Evolutionary conservation across 2,113 vertebrate genomes (phyloP), one percentile per base, ranked within the genome.

Genomic region (Malurus alboscapulatus): DNA sequence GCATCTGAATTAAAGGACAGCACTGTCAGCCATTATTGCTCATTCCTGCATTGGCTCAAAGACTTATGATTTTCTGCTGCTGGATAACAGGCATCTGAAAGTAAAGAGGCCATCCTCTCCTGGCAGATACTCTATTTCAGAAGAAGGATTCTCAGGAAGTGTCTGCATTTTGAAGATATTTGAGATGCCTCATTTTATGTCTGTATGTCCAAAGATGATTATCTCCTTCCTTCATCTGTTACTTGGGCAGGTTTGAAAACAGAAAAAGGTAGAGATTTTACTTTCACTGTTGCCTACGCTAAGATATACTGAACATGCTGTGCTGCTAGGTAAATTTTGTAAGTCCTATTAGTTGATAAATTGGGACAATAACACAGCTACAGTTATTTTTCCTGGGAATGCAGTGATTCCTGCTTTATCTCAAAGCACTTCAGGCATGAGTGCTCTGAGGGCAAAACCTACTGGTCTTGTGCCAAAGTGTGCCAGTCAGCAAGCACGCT

Each of bases 401-500:
- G 25, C 74, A 55, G 55, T 14, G 51, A 59, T 90, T 77, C 44
- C 55, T 63, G n/a, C 45, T 76, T 9, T 51, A 14, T 74, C 55
- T 77, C 68, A 74, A 45, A 78, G 51, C 59, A 59, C 30, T 59
- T 92, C 29, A 62, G 92, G 38, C 42, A 30, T 20, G 8, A 5
- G 29, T 42, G 34, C 42, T 95, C 45, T 2, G 30, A 87, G 50
- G 58, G n/a, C 57, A 67, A 71, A 86, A 74, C 11, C 14, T 55
- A 19, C 73, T 51, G 36, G 34, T 71, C 51, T 80, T 34, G 36
- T 77, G 72, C 63, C 34, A 25, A 66, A 73, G 50, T 1, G 0
- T 77, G 57, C 40, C 13, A 22, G n/a, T 74, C 1, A 1, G 47
- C 55, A 27, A 63, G 61, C 0, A 0, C 0, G 2, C 36, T 78